Conservation (phyloP, 64 coral and sea anemone genomes). For the Orbicella faveolata region DNA sequence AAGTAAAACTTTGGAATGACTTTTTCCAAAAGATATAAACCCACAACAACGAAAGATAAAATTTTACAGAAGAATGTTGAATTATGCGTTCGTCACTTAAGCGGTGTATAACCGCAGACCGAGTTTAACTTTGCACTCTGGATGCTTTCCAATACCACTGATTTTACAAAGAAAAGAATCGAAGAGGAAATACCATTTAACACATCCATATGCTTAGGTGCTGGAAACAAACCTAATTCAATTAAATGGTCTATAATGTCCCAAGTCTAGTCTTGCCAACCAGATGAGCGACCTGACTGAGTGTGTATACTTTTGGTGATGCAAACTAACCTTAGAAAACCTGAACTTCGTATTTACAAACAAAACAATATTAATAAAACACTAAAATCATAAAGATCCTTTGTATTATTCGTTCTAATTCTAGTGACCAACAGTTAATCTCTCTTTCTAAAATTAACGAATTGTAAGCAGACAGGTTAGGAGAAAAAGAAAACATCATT, state of each 20-base stretch:
- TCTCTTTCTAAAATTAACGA: too few relatives aligned
- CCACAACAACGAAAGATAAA: not conserved
- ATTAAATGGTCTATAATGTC: not conserved
- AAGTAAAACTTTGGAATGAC: too few relatives aligned
- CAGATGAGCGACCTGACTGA: not conserved
- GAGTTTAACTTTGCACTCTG: not conserved
- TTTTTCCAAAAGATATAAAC: too few relatives aligned
- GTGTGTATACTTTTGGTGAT: not conserved
- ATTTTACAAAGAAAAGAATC: not conserved
- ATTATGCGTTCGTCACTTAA: too few relatives aligned
- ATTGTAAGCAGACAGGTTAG: too few relatives aligned
- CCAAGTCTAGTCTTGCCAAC: not conserved
- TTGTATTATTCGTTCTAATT: too few relatives aligned
- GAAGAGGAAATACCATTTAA: conserved; percentile 10
- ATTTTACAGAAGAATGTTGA: not conserved
- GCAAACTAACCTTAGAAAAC: not conserved
- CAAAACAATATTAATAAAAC: not conserved
- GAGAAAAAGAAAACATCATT: too few relatives aligned
- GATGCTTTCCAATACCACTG: not conserved
- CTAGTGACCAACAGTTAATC: too few relatives aligned
- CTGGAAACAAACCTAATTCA: not conserved
- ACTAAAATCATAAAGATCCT: too few relatives aligned
- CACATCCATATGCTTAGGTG: not conserved
- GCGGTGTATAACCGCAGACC: not conserved
- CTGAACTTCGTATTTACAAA: not conserved